Conservation (phyloP, 1,140 invertebrate genomes). For the Coelopa frigida region DNA sequence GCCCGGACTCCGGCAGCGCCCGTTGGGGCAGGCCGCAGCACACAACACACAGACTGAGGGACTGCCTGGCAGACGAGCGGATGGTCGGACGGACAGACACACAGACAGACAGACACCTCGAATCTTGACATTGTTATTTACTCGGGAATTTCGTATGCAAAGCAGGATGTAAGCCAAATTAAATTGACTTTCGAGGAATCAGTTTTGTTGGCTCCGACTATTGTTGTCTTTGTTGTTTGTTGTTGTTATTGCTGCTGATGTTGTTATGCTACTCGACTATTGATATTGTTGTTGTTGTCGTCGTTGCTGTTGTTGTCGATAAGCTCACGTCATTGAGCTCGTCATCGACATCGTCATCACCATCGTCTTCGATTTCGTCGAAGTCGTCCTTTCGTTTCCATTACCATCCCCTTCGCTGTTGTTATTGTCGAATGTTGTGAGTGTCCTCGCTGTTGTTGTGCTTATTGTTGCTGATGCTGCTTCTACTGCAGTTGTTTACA, state of each 20-base stretch:
- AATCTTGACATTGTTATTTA: not conserved
- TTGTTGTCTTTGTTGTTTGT: not conserved
- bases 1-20: too few relatives aligned
- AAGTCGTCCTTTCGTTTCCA: not conserved
- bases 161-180: not conserved
- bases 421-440: too few relatives aligned
- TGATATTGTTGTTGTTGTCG: not conserved
- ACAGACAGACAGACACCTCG: too few relatives aligned
- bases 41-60: too few relatives aligned
- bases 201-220: not conserved
- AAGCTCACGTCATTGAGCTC: not conserved
- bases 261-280: too few relatives aligned
- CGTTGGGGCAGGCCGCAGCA: too few relatives aligned
- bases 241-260: too few relatives aligned
- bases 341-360: conserved; percentile 1
- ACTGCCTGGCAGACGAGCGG: too few relatives aligned
- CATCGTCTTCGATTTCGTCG: not conserved
- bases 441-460: too few relatives aligned
- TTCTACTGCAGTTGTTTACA: not conserved
- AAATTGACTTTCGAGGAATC: not conserved
- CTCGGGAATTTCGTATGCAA: not conserved
- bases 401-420: not conserved
- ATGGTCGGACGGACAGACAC: too few relatives aligned
- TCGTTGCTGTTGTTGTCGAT: conserved; percentile 1
- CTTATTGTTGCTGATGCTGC: too few relatives aligned